These are phyloP conservation scores for Hetaerina titia DNA, from an alignment of 2,888 invertebrate genomes.

Conservation along the genomic window DNA sequence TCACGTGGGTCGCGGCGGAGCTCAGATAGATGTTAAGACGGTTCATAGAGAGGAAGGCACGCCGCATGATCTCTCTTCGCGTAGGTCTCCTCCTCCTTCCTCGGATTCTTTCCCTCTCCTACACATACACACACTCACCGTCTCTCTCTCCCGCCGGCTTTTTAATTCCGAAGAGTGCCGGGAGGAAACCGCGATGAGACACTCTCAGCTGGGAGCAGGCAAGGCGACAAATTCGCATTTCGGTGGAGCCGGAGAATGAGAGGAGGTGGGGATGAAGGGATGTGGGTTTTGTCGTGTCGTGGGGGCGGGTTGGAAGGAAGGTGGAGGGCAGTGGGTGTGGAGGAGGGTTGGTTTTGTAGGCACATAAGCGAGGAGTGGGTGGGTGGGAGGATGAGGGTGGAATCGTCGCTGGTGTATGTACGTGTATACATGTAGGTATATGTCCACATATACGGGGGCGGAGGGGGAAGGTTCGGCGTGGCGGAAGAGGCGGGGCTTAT, in stretches of 20 bases:
- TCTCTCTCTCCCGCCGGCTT: neutral
- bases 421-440: neutral
- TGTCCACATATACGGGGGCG: neutral
- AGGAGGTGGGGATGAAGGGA: neutral
- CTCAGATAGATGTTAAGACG: neutral
- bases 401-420: neutral
- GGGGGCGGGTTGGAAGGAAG: neutral
- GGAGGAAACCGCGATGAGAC: constrained; percentile 8
- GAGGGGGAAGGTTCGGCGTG: neutral
- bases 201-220: neutral
- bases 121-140: neutral
- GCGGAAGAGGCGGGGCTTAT: constrained; percentile 35
- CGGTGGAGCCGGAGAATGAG: neutral
- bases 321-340: neutral
- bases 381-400: neutral
- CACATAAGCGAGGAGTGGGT: neutral
- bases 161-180: constrained; percentile 32
- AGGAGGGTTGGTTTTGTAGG: neutral
- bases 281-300: neutral
- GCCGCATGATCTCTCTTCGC: neutral
- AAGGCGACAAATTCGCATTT: constrained; percentile 12
- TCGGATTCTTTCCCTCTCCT: neutral
- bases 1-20: neutral
- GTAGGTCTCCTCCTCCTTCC: neutral
- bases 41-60: neutral